Base-by-base conservation (phyloP, 1,140 invertebrate genomes). In the Drosophila bocki region DNA sequence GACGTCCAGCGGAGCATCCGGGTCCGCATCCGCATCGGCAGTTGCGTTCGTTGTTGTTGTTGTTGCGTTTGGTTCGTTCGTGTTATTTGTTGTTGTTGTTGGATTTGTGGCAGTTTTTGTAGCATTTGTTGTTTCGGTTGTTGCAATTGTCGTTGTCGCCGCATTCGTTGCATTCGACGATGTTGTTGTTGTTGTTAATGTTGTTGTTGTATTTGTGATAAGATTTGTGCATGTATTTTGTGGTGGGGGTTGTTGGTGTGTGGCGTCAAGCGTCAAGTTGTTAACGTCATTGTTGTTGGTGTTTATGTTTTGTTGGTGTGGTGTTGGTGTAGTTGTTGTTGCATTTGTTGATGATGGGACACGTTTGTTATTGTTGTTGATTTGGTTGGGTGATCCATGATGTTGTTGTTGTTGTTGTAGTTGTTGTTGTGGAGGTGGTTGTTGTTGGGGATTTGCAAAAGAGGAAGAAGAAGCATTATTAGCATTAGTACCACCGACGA, bases 381-480 rank as follows among this genome's bases (percentile, higher is more conserved):
- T 85, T 58, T 74, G 69, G 65, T 77, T 90, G 86, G 87, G 76
- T 91, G 91, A 91, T 91, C 87, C 91, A 91, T 92, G 90, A 84
- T 90, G 87, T 91, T 86, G 83, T 81, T 72, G 61, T 75, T 77
- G 72, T 82, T 75, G 63, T 81, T 15, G 53, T 54, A 8, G 48
- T 76, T 63, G 71, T 78, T 82, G 76, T 74, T 51, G 78, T 82
- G 50, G 72, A 61, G 58, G 63, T 82, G 65, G 72, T 91, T 80
- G 87, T 91, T 84, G 82, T 91, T 87, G 82, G 88, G 91, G 91
- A 91, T 93, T 93, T 92, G 91, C 87, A 93, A 93, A 92, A 93
- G 90, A 92, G 84, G 91, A 92, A 93, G 90, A 92, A 92, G 91
- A 93, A 93, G 92, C 92, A 93, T 90, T 87, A 91, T 93, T 93